Evolutionary conservation across 2,113 vertebrate genomes (phyloP).

Genomic region (Syrrhaptes paradoxus): DNA sequence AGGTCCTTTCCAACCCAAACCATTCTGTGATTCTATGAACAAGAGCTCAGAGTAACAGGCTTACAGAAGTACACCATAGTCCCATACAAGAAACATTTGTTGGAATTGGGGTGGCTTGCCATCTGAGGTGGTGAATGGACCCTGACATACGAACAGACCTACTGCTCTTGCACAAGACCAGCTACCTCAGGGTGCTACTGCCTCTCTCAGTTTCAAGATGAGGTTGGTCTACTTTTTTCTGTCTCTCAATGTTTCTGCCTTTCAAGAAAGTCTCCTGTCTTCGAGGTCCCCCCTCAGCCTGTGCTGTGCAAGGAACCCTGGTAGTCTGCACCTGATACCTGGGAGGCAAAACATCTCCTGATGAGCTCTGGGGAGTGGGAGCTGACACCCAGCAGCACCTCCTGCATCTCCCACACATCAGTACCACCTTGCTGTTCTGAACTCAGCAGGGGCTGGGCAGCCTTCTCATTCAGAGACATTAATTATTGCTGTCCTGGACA

Average conservation of each 20-base stretch:
- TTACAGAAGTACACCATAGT: background rate
- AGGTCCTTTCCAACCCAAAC: too few relatives aligned
- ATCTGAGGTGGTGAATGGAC: background rate
- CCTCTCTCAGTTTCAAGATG: background rate
- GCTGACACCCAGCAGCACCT: background rate
- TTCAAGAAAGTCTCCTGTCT: background rate
- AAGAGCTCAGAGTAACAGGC: background rate
- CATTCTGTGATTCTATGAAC: too few relatives aligned
- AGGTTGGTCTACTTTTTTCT: background rate
- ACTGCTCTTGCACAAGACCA: background rate
- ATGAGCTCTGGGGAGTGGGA: background rate
- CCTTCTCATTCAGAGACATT: background rate
- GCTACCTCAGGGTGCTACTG: background rate
- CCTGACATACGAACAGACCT: background rate
- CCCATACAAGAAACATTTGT: background rate
- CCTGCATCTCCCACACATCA: background rate
- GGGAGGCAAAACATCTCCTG: background rate
- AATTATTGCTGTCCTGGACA: background rate
- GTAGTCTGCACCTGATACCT: too few relatives aligned
- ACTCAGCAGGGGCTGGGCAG: background rate
- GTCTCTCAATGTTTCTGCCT: background rate
- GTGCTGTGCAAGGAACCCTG: background rate
- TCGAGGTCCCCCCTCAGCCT: background rate
- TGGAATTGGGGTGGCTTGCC: background rate
- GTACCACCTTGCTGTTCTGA: background rate